Percentiles rank a stretch among this genome's conserved stretches.
These are phyloP conservation scores for Eulemur coronatus DNA, from an alignment of 2,797 vertebrate species.

Conservation along the genomic window DNA sequence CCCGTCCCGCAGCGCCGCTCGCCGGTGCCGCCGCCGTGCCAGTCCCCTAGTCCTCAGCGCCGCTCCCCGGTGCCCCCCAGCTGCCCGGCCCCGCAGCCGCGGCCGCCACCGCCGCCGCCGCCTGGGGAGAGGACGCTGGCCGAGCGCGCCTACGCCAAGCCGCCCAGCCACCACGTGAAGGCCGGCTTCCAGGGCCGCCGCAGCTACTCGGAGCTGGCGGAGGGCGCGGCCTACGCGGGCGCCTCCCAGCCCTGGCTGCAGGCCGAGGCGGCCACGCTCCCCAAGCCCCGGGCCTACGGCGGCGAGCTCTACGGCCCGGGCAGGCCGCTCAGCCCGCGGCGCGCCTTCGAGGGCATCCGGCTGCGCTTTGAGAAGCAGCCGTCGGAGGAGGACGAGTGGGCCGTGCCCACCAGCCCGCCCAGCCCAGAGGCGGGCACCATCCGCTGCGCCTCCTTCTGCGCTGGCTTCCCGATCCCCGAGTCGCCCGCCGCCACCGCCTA, in stretches of 20 bases:
- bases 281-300: constrained; percentile 93
- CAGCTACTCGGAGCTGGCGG: constrained; percentile 96
- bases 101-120: constrained; percentile 89
- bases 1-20: constrained; percentile 91
- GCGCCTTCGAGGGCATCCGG: constrained; percentile 90
- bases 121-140: constrained; percentile 87
- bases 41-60: constrained; percentile 85
- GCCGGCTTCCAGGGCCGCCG: constrained; percentile 96
- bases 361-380: constrained; percentile 94
- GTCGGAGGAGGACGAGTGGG: constrained; percentile 97
- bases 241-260: constrained; percentile 90
- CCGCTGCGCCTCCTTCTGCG: constrained; percentile 95
- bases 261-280: constrained; percentile 92
- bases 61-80: constrained; percentile 83
- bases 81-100: constrained; percentile 88
- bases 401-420: constrained; percentile 88
- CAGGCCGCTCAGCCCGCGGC: constrained; percentile 84
- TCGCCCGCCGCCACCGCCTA: constrained; percentile 89
- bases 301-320: constrained; percentile 85
- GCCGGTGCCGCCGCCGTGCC: constrained; percentile 87
- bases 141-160: constrained; percentile 92
- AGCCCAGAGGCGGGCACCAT: constrained; percentile 89
- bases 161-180: constrained; percentile 92
- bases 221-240: constrained; percentile 90
- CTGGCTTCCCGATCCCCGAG: constrained; percentile 92